Evolutionary conservation across 2,113 vertebrate genomes (phyloP).

Genomic region (Todiramphus chloris): DNA sequence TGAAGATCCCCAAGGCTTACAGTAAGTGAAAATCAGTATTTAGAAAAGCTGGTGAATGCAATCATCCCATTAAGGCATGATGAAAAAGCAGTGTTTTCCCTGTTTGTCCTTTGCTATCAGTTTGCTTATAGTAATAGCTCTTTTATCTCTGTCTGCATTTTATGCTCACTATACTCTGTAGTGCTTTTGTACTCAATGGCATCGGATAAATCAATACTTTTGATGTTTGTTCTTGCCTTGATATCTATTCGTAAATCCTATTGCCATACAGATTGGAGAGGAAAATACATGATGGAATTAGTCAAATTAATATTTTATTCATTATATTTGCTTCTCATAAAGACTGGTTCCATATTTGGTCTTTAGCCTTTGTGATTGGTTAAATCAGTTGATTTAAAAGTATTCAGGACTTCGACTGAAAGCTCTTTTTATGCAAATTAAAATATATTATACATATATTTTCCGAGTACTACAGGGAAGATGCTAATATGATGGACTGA

Average conservation of each 20-base stretch:
- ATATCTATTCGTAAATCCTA: conserved; percentile 2
- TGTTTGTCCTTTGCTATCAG: conserved; percentile 22
- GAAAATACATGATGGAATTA: conserved; percentile 26
- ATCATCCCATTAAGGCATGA: conserved; percentile 1
- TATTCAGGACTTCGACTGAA: neutral
- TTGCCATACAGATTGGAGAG: neutral
- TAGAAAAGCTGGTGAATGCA: conserved; percentile 47
- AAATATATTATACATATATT: neutral
- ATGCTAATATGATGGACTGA: neutral
- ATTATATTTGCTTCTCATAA: neutral
- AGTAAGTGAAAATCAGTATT: conserved; percentile 58
- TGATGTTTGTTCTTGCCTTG: conserved; percentile 41
- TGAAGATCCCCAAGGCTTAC: conserved; percentile 10
- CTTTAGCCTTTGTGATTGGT: neutral
- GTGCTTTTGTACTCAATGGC: conserved; percentile 1
- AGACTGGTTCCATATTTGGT: neutral
- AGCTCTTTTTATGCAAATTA: neutral
- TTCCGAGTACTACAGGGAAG: neutral
- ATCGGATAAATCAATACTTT: conserved; percentile 40
- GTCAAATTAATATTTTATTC: conserved; percentile 31
- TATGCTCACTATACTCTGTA: neutral
- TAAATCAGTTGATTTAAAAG: neutral
- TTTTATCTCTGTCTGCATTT: conserved; percentile 44
- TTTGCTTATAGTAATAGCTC: conserved; percentile 43
- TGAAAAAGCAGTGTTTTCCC: neutral